phyloP scores from a whole-genome alignment of 2,113 vertebrate species.

The Aix galericulata region DNA sequence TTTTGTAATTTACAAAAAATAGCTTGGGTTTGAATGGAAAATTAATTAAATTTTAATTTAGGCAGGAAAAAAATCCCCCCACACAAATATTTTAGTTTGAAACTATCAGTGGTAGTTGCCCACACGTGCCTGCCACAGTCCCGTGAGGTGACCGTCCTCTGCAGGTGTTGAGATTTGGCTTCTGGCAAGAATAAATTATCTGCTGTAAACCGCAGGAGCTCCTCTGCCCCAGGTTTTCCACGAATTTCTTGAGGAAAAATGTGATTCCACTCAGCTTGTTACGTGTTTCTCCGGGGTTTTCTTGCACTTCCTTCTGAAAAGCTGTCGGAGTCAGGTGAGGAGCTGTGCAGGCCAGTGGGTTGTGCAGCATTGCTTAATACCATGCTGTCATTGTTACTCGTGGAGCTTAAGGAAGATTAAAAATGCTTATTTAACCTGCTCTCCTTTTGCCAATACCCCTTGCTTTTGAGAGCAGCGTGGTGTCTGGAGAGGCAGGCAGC shows the following conservation, averaged over 20 bases:
- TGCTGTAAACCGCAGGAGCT: background rate
- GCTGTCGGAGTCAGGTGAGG: background rate
- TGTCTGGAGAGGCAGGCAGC: background rate
- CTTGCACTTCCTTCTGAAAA: background rate
- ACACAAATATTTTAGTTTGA: background rate
- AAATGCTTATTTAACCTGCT: background rate
- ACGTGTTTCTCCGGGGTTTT: background rate
- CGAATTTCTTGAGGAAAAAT: background rate
- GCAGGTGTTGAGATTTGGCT: background rate
- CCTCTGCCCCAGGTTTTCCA: background rate
- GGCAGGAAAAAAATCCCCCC: background rate
- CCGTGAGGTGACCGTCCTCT: background rate
- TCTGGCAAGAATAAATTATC: background rate
- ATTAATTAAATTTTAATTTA: background rate
- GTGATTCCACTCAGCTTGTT: background rate
- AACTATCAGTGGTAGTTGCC: background rate
- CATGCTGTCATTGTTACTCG: background rate
- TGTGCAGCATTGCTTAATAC: background rate
- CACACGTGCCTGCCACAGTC: background rate
- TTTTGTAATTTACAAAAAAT: background rate
- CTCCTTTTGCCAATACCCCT: background rate
- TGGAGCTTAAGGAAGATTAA: conserved; percentile 40
- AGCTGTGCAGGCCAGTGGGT: background rate
- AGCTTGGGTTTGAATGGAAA: background rate
- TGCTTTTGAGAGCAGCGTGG: accelerated